Evolutionary conservation across 1,140 invertebrate genomes (phyloP), one percentile per base, ranked within the genome.

Genomic region (Megathymus violae): DNA sequence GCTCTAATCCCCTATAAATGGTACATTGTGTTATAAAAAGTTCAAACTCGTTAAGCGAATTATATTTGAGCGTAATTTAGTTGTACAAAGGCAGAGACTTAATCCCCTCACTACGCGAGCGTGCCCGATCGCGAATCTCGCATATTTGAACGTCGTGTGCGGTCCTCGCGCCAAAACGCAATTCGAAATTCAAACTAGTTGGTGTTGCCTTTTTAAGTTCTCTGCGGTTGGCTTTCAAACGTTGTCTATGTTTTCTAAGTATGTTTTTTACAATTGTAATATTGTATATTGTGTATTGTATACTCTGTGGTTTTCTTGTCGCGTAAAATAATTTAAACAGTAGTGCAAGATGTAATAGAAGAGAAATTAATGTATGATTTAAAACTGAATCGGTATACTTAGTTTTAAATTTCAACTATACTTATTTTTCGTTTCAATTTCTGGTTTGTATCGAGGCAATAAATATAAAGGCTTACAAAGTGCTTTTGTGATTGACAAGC

Each of bases 91-190:
- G n/a, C 16, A 25, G 19, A 4, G n/a, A n/a, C n/a, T 6, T 48
- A 54, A 54, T 46, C 54, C 41, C 54, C 7, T 58, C 54, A 31
- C 54, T 58, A 58, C 13, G 48, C 41, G 67, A 62, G 63, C 58
- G 64, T 69, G 63, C 50, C 17, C 27, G 62, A 67, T 69, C 62
- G 60, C 65, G 43, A 60, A 59, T 63, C 62, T 63, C 63, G 52
- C 51, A 40, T 64, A 66, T 72, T 69, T 58, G 64, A 17, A 27
- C 72, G 68, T 68, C 73, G 73, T 76, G 70, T 76, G 70, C 67
- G 73, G 70, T 72, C 73, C 62, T 76, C 73, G 73, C 70, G 73
- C 72, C 69, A 68, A 72, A 68, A 64, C 43, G 44, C 40, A 56
- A 61, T 76, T 76, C 67, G 64, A 72, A 70, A 68, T 74, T 71